phyloP scores from a whole-genome alignment of 1,140 invertebrate species.

The Lordiphosa stackelbergi region DNA sequence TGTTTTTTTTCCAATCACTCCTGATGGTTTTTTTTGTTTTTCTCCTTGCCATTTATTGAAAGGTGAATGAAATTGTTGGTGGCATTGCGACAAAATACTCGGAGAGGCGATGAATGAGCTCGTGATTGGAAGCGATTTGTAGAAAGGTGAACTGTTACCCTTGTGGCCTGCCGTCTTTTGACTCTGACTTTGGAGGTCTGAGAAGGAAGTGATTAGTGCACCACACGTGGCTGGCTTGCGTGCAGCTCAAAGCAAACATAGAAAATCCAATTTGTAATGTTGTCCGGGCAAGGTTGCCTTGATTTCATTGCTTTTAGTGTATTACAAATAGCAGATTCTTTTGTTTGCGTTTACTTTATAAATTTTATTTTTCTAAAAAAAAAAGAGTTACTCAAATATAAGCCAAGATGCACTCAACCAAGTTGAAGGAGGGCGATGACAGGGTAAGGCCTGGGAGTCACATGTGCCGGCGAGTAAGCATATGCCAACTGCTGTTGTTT shows the following conservation, averaged over 20 bases:
- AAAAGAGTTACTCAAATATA: slow-evolving; percentile 27
- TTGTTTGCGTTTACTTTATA: slow-evolving; percentile 19
- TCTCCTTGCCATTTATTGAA: slow-evolving; percentile 57
- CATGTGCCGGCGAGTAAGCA: slow-evolving; percentile 18
- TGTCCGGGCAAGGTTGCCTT: slow-evolving; percentile 23
- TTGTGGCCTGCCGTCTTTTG: slow-evolving; percentile 3
- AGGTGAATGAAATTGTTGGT: slow-evolving; percentile 72
- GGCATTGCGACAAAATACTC: slow-evolving; percentile 66
- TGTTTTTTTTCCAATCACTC: slow-evolving; percentile 43
- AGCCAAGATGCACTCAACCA: slow-evolving; percentile 54
- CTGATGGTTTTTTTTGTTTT: slow-evolving; percentile 19
- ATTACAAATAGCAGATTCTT: slow-evolving; percentile 18
- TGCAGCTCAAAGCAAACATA: slow-evolving; percentile 45
- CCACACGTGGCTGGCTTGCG: slow-evolving; percentile 21
- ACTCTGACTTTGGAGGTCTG: slow-evolving; percentile 13
- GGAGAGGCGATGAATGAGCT: slow-evolving; percentile 55
- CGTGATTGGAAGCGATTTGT: slow-evolving; percentile 62
- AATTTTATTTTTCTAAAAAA: slow-evolving; percentile 20
- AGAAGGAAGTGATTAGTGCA: slow-evolving; percentile 67
- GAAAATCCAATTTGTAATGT: slow-evolving; percentile 60
- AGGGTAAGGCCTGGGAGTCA: slow-evolving; percentile 39
- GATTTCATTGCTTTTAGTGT: slow-evolving; percentile 44
- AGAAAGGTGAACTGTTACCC: slow-evolving; percentile 28
- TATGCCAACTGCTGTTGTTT: slow-evolving; percentile 11
- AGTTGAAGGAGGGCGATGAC: slow-evolving; percentile 61